phyloP scores from a whole-genome alignment of 2,797 vertebrate species.

The Chromis chromis region DNA sequence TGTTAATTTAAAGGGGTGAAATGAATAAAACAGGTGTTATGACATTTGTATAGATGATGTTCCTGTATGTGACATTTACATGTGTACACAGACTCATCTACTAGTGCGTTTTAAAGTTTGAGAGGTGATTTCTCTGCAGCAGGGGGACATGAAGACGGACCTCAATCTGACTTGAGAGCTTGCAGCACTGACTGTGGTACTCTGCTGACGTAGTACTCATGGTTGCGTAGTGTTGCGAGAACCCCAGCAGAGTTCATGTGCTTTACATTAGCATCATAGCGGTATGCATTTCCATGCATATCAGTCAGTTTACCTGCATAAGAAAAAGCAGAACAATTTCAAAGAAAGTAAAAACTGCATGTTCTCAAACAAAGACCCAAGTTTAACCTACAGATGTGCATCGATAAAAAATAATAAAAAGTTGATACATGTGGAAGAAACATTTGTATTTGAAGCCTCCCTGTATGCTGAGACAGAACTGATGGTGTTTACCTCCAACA shows the following conservation, averaged over 20 bases:
- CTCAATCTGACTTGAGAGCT: conserved; percentile 81
- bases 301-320: conserved; percentile 92
- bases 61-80: background rate
- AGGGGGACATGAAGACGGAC: background rate
- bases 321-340: background rate
- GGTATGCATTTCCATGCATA: conserved; percentile 90
- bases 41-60: background rate
- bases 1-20: background rate
- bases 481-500: conserved; percentile 88
- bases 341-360: background rate
- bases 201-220: conserved; percentile 90
- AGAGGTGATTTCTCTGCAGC: background rate
- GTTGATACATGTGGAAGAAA: background rate
- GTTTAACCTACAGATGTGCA: background rate
- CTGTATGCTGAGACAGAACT: too few relatives aligned
- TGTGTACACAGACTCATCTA: background rate
- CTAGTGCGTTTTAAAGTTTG: background rate
- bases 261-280: conserved; percentile 92
- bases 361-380: background rate
- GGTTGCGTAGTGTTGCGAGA: conserved; percentile 91
- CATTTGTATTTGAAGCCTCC: too few relatives aligned
- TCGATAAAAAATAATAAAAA: background rate
- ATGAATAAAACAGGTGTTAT: background rate
- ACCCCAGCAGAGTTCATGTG: conserved; percentile 97
- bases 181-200: conserved; percentile 90